These are phyloP conservation scores for Caenorhabditis inopinata DNA, from an alignment of 1,140 invertebrate genomes.

Conservation along the genomic window DNA sequence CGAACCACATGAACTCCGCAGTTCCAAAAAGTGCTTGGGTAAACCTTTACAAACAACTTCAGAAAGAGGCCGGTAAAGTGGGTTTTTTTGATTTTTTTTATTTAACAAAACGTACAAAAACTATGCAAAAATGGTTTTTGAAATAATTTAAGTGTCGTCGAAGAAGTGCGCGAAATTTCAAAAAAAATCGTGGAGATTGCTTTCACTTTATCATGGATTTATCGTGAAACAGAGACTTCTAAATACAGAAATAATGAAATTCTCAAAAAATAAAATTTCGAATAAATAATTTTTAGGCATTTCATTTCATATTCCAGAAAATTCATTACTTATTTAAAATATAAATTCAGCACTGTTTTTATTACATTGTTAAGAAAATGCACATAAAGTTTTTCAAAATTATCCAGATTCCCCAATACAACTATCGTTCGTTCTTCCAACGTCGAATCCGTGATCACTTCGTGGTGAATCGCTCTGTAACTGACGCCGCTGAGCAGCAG, in stretches of 20 bases:
- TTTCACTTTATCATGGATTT: too few species aligned
- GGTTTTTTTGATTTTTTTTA: not conserved
- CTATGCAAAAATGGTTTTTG: not conserved
- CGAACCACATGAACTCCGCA: slow-evolving; percentile 36
- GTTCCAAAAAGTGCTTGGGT: slow-evolving; percentile 48
- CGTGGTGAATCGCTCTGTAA: slow-evolving; percentile 44
- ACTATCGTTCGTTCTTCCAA: slow-evolving; percentile 54
- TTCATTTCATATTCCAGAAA: too few species aligned
- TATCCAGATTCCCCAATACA: slow-evolving; percentile 58
- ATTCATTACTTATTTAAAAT: not conserved
- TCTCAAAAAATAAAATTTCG: too few species aligned
- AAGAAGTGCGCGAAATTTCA: not conserved
- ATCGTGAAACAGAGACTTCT: too few species aligned
- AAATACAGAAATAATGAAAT: too few species aligned
- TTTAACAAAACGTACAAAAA: not conserved
- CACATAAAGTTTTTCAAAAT: not conserved
- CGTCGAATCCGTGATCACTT: slow-evolving; percentile 58
- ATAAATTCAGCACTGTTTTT: not conserved
- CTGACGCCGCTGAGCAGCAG: slow-evolving; percentile 43
- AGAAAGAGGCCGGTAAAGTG: slow-evolving; percentile 43
- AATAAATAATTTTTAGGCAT: too few species aligned
- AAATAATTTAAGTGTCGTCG: not conserved
- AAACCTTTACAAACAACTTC: slow-evolving; percentile 50
- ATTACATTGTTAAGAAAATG: not conserved
- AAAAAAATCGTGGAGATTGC: too few species aligned